These are phyloP conservation scores for Perithous albicinctus DNA, from an alignment of 2,888 invertebrate species.

Conservation along the genomic window DNA sequence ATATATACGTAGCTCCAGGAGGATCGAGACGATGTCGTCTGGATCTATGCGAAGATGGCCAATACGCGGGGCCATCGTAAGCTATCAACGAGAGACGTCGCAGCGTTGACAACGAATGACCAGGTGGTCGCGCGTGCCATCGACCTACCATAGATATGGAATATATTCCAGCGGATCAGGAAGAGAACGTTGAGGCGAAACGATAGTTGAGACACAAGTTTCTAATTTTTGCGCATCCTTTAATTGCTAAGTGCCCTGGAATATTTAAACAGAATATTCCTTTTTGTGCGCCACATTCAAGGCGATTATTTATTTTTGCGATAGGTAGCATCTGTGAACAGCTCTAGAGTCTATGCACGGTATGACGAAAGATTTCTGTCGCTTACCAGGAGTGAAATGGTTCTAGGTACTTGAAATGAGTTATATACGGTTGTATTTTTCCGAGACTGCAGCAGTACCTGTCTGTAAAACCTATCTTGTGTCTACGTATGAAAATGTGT, in stretches of 20 bases:
- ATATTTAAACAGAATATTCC: background rate
- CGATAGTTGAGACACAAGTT: background rate
- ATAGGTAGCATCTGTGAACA: no score
- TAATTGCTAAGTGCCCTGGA: background rate
- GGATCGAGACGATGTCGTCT: constrained; percentile 38
- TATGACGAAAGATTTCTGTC: no score
- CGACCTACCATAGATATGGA: constrained; percentile 38
- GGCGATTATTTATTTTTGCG: no score
- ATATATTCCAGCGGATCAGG: background rate
- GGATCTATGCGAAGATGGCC: constrained; percentile 25
- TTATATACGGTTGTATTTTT: no score
- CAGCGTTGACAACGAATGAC: constrained; percentile 45
- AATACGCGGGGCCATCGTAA: constrained; percentile 24
- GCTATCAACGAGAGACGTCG: constrained; percentile 43
- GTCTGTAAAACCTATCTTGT: no score
- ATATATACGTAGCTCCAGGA: constrained; percentile 3
- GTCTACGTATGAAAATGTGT: no score
- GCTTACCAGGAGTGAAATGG: no score
- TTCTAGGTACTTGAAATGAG: no score
- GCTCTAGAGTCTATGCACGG: no score
- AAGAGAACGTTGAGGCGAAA: background rate
- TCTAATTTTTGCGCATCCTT: background rate
- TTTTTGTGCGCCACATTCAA: background rate
- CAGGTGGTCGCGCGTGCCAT: constrained; percentile 64
- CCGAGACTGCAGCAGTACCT: no score